These are phyloP conservation scores for Akabosia matsudoensis DNA, from an alignment of 1,140 invertebrate genomes.

Conservation along the genomic window DNA sequence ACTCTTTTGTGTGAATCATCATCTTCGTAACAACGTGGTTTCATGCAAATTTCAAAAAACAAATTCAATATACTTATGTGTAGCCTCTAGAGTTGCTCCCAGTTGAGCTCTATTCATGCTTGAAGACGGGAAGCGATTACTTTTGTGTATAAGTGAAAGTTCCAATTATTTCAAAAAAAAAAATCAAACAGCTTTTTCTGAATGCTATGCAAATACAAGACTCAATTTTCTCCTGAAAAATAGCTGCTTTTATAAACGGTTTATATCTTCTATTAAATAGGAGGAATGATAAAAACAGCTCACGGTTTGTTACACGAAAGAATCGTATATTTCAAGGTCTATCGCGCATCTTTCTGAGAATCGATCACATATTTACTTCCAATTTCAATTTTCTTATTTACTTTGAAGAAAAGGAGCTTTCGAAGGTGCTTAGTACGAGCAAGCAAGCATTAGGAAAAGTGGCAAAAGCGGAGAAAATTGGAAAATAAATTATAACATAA, in stretches of 20 bases:
- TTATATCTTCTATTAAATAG: too few relatives aligned
- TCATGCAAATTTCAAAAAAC: background rate
- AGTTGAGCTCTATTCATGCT: constrained; percentile 10
- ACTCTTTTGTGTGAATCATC: background rate
- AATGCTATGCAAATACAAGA: background rate
- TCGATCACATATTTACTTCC: too few relatives aligned
- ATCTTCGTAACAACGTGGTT: background rate
- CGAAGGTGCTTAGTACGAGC: too few relatives aligned
- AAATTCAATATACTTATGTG: background rate
- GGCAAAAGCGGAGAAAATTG: too few relatives aligned
- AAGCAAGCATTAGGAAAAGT: too few relatives aligned
- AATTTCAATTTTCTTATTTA: too few relatives aligned
- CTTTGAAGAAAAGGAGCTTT: too few relatives aligned
- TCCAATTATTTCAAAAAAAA: background rate
- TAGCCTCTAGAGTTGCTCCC: background rate
- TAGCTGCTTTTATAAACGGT: background rate
- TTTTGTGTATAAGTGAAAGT: background rate
- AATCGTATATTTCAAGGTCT: too few relatives aligned
- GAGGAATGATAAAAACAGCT: too few relatives aligned
- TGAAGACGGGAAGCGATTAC: background rate
- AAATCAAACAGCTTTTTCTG: background rate
- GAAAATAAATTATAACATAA: too few relatives aligned
- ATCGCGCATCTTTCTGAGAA: too few relatives aligned
- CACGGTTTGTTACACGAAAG: too few relatives aligned
- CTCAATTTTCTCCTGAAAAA: background rate